phyloP scores from a whole-genome alignment of 1,140 invertebrate genomes.

The Neotoxoptera formosana region DNA sequence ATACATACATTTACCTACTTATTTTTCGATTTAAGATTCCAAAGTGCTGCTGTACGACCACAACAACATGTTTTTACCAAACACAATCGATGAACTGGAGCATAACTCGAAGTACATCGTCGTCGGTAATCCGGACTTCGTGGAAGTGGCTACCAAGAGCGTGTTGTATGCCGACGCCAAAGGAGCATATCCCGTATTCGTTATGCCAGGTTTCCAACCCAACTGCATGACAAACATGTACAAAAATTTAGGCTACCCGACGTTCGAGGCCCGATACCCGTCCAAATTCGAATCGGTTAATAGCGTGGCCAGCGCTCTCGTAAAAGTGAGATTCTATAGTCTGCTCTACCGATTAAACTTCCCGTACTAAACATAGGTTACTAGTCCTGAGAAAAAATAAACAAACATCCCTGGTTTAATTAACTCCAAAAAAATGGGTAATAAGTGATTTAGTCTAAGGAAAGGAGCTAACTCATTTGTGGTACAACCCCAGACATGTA shows the following conservation, averaged over 20 bases:
- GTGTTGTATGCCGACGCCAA: conserved; percentile 36
- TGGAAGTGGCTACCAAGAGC: conserved; percentile 50
- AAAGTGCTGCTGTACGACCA: neutral
- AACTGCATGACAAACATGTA: neutral
- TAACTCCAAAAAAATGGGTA: neutral
- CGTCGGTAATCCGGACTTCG: conserved; percentile 11
- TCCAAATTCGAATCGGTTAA: conserved; percentile 38
- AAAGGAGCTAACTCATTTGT: no score
- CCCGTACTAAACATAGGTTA: neutral
- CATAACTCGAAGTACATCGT: neutral
- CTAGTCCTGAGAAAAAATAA: neutral
- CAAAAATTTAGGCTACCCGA: conserved; percentile 33
- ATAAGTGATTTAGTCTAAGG: no score
- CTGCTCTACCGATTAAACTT: neutral
- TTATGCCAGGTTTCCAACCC: conserved; percentile 50
- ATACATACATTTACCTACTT: neutral
- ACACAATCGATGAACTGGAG: neutral
- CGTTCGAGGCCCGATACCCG: conserved; percentile 54
- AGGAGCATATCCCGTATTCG: conserved; percentile 45
- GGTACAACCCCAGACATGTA: no score
- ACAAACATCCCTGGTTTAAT: neutral
- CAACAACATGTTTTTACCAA: neutral
- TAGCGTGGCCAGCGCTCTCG: neutral
- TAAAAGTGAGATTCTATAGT: conserved; percentile 23
- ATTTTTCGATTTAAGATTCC: neutral